phyloP scores from a whole-genome alignment of 2,888 invertebrate species.

The Stenoptilia bipunctidactyla region DNA sequence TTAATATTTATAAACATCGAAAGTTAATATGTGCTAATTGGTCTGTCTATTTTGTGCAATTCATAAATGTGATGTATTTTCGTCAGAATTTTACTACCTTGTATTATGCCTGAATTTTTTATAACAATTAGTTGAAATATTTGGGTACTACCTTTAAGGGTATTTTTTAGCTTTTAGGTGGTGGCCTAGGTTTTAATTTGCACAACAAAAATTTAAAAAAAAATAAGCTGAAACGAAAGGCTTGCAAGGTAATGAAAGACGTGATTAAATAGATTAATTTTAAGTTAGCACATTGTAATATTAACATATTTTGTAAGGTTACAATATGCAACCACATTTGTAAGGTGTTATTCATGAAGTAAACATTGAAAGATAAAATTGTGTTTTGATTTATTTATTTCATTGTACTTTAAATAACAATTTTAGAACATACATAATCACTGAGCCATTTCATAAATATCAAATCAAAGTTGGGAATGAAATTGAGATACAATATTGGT shows the following conservation, averaged over 20 bases:
- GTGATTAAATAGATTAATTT: slow-evolving; percentile 59
- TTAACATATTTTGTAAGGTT: slow-evolving; percentile 61
- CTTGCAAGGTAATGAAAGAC: slow-evolving; percentile 60
- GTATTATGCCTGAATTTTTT: not conserved
- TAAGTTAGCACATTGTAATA: slow-evolving; percentile 69
- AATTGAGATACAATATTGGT: too few relatives aligned
- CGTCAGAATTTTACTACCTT: not conserved
- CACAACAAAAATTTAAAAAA: slow-evolving; percentile 30
- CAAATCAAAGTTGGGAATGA: too few relatives aligned
- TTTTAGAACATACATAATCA: too few relatives aligned
- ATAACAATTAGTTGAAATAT: not conserved
- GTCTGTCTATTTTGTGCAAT: too few relatives aligned
- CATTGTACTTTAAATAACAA: too few relatives aligned
- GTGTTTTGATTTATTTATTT: slow-evolving; percentile 17
- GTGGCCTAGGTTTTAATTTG: slow-evolving; percentile 37
- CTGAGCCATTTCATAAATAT: too few relatives aligned
- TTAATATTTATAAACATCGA: too few relatives aligned
- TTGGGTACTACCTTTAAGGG: slow-evolving; percentile 1
- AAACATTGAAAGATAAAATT: slow-evolving; percentile 54
- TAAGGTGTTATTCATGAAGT: slow-evolving; percentile 68
- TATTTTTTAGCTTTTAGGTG: slow-evolving; percentile 25
- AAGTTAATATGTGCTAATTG: too few relatives aligned
- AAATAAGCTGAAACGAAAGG: slow-evolving; percentile 37
- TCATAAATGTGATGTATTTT: too few relatives aligned
- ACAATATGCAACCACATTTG: slow-evolving; percentile 66